These are phyloP conservation scores for Neuroterus valhalla DNA, from an alignment of 1,140 invertebrate genomes.

Conservation along the genomic window DNA sequence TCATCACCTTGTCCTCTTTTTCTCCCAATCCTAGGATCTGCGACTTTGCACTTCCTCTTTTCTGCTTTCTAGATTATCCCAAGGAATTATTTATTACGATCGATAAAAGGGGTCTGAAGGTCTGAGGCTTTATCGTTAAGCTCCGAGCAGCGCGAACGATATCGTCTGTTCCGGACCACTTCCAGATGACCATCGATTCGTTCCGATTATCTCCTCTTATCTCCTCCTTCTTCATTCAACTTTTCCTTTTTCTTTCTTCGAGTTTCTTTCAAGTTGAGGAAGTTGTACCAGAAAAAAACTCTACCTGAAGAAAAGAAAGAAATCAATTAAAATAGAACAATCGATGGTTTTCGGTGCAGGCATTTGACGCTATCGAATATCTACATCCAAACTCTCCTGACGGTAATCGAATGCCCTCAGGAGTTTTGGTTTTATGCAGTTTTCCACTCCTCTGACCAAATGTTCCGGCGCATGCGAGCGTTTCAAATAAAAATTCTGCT, in stretches of 20 bases:
- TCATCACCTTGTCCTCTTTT: constrained; percentile 11
- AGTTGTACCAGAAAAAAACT: not conserved
- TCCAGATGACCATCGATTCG: constrained; percentile 22
- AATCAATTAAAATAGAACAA: no score
- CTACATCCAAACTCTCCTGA: no score
- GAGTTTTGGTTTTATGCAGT: no score
- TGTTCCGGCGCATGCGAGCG: no score
- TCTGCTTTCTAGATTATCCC: constrained; percentile 19
- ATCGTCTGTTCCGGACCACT: constrained; percentile 26
- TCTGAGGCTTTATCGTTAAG: constrained; percentile 7
- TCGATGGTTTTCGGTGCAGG: no score
- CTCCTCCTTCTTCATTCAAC: not conserved
- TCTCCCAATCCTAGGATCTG: not conserved
- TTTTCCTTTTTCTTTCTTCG: constrained; percentile 1
- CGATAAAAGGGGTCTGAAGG: constrained; percentile 23
- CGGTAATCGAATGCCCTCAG: no score
- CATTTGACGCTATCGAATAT: no score
- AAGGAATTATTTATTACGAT: constrained; percentile 20
- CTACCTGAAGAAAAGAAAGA: not conserved
- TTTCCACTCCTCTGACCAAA: no score
- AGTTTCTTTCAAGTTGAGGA: not conserved
- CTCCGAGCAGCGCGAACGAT: constrained; percentile 9
- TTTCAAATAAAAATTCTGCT: no score
- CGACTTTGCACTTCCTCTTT: constrained; percentile 12
- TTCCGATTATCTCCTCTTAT: constrained; percentile 10